These are phyloP conservation scores for Melanerpes aurifrons DNA, from an alignment of 2,113 vertebrate genomes.

Conservation along the genomic window DNA sequence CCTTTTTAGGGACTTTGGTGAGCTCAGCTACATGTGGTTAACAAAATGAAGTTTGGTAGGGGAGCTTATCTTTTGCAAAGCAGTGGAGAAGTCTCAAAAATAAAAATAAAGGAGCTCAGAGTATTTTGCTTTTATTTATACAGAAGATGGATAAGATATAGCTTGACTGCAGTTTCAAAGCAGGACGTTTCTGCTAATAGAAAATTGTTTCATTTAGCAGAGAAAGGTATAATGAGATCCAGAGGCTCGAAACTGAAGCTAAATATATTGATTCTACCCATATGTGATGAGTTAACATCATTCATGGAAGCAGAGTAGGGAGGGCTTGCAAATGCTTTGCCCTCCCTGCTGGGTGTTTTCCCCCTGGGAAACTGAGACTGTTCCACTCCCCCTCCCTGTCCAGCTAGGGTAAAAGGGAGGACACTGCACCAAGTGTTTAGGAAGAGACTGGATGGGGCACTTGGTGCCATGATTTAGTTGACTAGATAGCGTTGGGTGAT, in stretches of 20 bases:
- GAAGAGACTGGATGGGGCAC: too few relatives aligned
- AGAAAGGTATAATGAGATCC: neutral
- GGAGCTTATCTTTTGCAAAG: neutral
- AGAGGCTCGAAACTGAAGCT: neutral
- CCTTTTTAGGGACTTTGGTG: neutral
- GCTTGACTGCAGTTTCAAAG: neutral
- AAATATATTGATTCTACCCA: neutral
- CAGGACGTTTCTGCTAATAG: neutral
- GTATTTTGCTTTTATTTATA: neutral
- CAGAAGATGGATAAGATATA: neutral
- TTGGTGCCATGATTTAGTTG: too few relatives aligned
- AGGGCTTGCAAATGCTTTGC: too few relatives aligned
- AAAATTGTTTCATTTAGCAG: neutral
- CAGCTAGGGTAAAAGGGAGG: too few relatives aligned
- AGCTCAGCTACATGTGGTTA: neutral
- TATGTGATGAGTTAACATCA: neutral
- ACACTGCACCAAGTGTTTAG: too few relatives aligned
- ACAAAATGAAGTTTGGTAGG: neutral
- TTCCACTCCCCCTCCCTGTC: too few relatives aligned
- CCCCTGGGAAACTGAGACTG: too few relatives aligned
- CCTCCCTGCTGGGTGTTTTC: too few relatives aligned
- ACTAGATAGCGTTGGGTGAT: too few relatives aligned
- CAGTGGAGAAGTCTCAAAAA: neutral
- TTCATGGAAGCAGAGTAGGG: too few relatives aligned
- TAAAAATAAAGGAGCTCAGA: neutral